Evolutionary conservation across 2,797 vertebrate species (phyloP).

Genomic region (Eulemur albifrons): DNA sequence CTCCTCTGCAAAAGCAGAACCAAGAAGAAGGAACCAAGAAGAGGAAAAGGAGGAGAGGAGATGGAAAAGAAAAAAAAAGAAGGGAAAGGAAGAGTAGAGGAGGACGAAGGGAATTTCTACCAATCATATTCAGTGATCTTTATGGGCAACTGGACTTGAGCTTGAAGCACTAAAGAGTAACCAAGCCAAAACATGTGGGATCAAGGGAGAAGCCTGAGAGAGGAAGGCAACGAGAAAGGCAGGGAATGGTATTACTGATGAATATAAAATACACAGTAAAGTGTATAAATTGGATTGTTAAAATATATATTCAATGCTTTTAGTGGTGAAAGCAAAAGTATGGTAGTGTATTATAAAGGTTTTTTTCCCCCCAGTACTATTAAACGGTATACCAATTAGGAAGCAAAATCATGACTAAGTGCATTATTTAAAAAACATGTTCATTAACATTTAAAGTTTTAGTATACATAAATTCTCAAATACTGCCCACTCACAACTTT

Average conservation of each 20-base stretch:
- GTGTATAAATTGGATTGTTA: neutral
- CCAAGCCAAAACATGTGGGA: neutral
- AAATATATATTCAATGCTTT: neutral
- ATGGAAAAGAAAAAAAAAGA: neutral
- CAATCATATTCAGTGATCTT: neutral
- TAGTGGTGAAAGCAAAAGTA: slow-evolving; percentile 10
- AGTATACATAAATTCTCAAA: slow-evolving; percentile 46
- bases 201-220: neutral
- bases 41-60: neutral
- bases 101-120: neutral
- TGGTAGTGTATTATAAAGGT: neutral
- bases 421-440: slow-evolving; percentile 30
- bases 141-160: neutral
- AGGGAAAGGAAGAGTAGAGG: neutral
- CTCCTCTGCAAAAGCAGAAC: neutral
- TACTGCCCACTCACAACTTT: neutral
- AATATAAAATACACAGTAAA: neutral
- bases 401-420: neutral
- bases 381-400: neutral
- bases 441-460: neutral
- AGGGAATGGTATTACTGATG: neutral
- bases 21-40: neutral
- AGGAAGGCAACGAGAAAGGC: neutral
- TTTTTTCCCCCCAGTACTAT: neutral
- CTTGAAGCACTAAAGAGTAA: neutral